These are phyloP conservation scores for Ophion ventricosus DNA, from an alignment of 2,888 invertebrate species.

Conservation along the genomic window DNA sequence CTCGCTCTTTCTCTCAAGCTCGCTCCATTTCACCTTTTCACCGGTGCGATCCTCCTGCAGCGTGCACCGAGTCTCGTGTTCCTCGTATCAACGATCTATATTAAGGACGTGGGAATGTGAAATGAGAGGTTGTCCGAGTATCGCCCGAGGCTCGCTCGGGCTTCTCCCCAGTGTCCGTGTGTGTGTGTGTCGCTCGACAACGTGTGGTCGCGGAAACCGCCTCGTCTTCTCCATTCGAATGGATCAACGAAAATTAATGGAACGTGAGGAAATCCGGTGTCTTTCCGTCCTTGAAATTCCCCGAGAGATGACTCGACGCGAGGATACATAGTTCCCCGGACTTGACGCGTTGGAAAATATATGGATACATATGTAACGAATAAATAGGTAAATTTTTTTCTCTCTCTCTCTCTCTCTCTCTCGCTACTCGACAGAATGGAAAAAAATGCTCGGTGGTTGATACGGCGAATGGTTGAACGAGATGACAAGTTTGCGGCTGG, in stretches of 20 bases:
- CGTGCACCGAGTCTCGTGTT: constrained; percentile 39
- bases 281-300: constrained; percentile 76
- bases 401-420: too few relatives aligned
- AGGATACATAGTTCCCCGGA: not conserved
- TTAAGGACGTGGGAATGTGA: constrained; percentile 81
- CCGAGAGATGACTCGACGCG: constrained; percentile 72
- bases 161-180: not conserved
- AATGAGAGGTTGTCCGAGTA: constrained; percentile 65
- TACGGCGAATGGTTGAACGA: too few relatives aligned
- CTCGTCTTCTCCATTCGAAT: not conserved
- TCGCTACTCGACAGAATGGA: not conserved
- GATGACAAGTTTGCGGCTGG: constrained; percentile 55
- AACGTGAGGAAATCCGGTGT: constrained; percentile 51
- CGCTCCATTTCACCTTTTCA: constrained; percentile 67
- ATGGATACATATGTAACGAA: too few relatives aligned
- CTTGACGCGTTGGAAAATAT: not conserved
- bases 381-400: too few relatives aligned
- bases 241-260: constrained; percentile 4
- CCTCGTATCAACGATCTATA: constrained; percentile 78
- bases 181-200: not conserved
- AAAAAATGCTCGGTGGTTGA: too few relatives aligned
- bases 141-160: constrained; percentile 38
- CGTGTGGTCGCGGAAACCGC: constrained; percentile 5
- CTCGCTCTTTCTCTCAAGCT: constrained; percentile 15
- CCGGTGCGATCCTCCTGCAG: constrained; percentile 27